Evolutionary conservation across 1,140 invertebrate species (phyloP).

Genomic region (Halictus rubicundus): DNA sequence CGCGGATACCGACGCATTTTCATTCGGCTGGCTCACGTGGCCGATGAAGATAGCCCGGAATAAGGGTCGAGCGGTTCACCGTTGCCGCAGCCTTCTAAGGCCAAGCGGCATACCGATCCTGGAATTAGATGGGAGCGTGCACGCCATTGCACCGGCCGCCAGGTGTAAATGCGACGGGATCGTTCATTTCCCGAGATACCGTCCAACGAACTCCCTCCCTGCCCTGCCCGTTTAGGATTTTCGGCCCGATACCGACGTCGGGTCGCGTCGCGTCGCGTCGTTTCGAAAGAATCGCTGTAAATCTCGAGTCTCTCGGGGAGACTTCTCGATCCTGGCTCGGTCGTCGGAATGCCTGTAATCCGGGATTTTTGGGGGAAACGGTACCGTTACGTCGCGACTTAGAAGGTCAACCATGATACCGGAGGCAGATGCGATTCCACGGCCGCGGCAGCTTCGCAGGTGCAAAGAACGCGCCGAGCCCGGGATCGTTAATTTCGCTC

Average conservation of each 20-base stretch:
- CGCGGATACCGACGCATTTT: constrained; percentile 45
- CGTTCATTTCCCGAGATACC: too few species aligned
- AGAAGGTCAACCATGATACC: constrained; percentile 1
- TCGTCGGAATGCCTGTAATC: not conserved
- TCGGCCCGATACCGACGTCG: too few species aligned
- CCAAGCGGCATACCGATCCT: constrained; percentile 48
- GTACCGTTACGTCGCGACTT: constrained; percentile 1
- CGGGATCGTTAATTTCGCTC: constrained; percentile 16
- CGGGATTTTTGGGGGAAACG: constrained; percentile 8
- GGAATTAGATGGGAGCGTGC: constrained; percentile 58
- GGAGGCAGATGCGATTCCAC: not conserved
- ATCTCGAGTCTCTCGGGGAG: too few species aligned
- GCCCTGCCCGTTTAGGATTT: too few species aligned
- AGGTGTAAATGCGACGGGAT: constrained; percentile 50
- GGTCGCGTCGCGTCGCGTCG: too few species aligned
- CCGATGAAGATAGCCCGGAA: constrained; percentile 57
- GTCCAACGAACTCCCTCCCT: too few species aligned
- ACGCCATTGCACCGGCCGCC: constrained; percentile 33
- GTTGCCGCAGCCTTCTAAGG: constrained; percentile 53
- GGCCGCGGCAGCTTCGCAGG: not conserved
- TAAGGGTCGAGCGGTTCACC: constrained; percentile 42
- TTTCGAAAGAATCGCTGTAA: too few species aligned
- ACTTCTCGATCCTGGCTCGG: too few species aligned
- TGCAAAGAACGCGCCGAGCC: not conserved
- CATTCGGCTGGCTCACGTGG: constrained; percentile 34